Evolutionary conservation across 2,888 invertebrate species (phyloP), one percentile per base, ranked within the genome.

Genomic region (Notodonta ziczac): DNA sequence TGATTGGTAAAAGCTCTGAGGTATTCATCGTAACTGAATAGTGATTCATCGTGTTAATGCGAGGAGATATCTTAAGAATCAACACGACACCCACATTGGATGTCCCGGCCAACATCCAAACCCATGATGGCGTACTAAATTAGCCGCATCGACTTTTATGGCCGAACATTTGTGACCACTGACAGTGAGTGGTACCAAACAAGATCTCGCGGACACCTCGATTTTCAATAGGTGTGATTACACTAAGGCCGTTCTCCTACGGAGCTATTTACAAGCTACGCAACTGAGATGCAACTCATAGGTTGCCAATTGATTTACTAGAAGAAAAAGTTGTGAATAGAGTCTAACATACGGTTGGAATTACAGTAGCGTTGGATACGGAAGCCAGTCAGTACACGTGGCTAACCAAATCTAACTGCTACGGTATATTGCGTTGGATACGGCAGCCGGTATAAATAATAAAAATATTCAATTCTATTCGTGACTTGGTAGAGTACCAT

Each of bases 131-230:
- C 73, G 78, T 76, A 83, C 77, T 89, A 90, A 87, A 90, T 90
- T 86, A 90, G 77, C 82, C 81, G 70, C 76, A 76, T 76, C 71
- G 88, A 89, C 86, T 82, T 89, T 90, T 87, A 89, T 81, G 81
- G 86, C 75, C 76, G 72, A 73, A 82, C 86, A 84, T 88, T 87
- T 88, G 83, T 85, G 87, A 78, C 65, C 76, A 78, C 72, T 84
- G 89, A 88, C 89, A 86, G 75, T 76, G 83, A 86, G 77, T 81
- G 81, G 84, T 80, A 78, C 75, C 70, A 73, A 76, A 69, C 72
- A 78, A 66, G 65, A 73, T 74, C 73, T 72, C 62, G 68, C 62
- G 67, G 78, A 80, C 80, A 76, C 77, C 78, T 82, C 75, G 72
- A 68, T 69, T 69, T 66, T 85, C 80, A 83, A 86, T 82, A 77